phyloP scores from a whole-genome alignment of 2,113 vertebrate genomes.

The Suncus etruscus region DNA sequence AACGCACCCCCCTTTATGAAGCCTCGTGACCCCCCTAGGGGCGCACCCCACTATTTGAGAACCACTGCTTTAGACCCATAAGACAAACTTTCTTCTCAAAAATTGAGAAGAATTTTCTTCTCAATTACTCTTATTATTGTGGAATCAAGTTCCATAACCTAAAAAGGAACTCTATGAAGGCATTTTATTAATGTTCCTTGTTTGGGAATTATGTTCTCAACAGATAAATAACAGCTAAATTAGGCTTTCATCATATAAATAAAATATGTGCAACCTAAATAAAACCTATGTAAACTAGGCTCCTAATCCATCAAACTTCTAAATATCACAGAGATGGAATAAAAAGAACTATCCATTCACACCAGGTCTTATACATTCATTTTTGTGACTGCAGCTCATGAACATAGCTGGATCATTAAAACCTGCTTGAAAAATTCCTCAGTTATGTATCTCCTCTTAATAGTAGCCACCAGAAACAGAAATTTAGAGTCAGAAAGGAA shows the following conservation, averaged over 20 bases:
- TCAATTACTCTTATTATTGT: constrained; percentile 23
- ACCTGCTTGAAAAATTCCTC: constrained; percentile 13
- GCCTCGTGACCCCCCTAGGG: too few relatives aligned
- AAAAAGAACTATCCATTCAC: constrained; percentile 35
- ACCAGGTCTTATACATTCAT: neutral
- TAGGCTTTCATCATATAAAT: constrained; percentile 28
- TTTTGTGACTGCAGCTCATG: constrained; percentile 20
- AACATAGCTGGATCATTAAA: neutral
- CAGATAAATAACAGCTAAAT: neutral
- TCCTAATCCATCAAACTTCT: constrained; percentile 10
- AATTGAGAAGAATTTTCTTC: neutral
- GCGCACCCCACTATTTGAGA: too few relatives aligned
- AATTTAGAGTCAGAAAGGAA: neutral
- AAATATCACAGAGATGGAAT: constrained; percentile 36
- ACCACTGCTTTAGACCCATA: constrained; percentile 4
- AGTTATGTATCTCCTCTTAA: neutral
- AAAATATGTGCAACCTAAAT: neutral
- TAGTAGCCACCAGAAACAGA: constrained; percentile 1
- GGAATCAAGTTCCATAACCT: neutral
- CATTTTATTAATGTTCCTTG: neutral
- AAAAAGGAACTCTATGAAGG: constrained; percentile 18
- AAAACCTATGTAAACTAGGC: constrained; percentile 33
- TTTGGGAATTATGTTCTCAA: constrained; percentile 11
- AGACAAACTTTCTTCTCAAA: neutral
- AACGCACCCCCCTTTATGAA: too few relatives aligned